A percentile compares a stretch with the other conserved stretches of the same genome.
Conservation (phyloP, 2,888 invertebrate species). For the Helobdella robusta region DNA sequence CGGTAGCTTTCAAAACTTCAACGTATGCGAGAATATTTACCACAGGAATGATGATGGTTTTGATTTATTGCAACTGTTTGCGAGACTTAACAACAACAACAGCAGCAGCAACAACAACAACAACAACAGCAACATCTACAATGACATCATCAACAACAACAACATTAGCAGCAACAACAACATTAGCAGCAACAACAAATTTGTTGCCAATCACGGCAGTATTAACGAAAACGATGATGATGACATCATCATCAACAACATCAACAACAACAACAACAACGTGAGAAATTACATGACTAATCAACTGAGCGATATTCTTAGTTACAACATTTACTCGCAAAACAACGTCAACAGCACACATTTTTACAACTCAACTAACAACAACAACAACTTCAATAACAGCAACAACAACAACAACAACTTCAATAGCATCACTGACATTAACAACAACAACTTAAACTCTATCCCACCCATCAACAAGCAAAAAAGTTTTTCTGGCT, state of each 20-base stretch:
- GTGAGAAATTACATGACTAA: no score
- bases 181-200: neutral
- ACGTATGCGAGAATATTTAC: no score
- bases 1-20: neutral
- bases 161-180: neutral
- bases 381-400: neutral
- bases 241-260: neutral
- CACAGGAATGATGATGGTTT: no score
- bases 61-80: no score
- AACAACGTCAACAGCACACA: no score
- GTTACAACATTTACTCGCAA: no score
- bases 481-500: neutral
- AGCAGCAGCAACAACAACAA: neutral
- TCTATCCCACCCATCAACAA: neutral
- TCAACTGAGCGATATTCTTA: no score
- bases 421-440: no score
- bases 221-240: neutral
- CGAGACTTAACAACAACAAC: neutral
- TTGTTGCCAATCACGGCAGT: neutral
- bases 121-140: neutral
- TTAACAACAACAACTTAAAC: conserved; percentile 10
- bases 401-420: conserved; percentile 7
- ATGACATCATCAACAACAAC: conserved; percentile 5
- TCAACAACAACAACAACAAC: conserved; percentile 10
- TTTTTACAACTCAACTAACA: neutral